Percentiles rank a stretch among this genome's conserved stretches.
Conservation (phyloP, 2,888 invertebrate genomes). For the Elysia crispata region DNA sequence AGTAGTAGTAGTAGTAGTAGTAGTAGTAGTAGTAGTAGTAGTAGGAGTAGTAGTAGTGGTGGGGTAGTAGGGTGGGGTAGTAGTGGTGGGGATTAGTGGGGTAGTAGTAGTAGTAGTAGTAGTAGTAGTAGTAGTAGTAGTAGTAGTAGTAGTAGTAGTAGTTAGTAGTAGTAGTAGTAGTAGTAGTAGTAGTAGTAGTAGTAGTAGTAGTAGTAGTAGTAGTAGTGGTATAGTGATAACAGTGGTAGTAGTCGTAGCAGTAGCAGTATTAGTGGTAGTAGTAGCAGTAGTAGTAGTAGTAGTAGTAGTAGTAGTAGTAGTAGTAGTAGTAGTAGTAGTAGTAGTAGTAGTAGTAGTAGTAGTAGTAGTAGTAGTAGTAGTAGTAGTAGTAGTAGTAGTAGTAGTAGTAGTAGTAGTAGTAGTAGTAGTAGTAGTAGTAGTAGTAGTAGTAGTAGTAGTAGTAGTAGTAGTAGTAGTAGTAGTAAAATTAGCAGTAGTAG, state of each 20-base stretch:
- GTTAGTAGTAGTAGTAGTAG: background rate
- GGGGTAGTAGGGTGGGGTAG: too few species aligned
- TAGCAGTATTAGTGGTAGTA: background rate
- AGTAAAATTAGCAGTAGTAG: too few species aligned
- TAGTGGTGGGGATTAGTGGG: too few species aligned
- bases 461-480: background rate
- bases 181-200: too few species aligned
- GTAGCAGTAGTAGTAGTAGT: background rate
- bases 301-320: background rate
- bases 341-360: background rate
- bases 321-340: background rate
- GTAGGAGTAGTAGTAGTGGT: too few species aligned
- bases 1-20: background rate
- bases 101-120: too few species aligned
- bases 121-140: background rate
- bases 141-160: too few species aligned
- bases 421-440: background rate
- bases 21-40: too few species aligned
- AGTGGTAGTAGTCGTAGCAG: too few species aligned
- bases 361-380: background rate
- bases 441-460: background rate
- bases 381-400: background rate
- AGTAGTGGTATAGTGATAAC: too few species aligned
- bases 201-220: too few species aligned
- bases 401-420: background rate